Percentiles rank a stretch among this genome's conserved stretches.
Conservation (phyloP, 2,888 invertebrate species). For the Crioceris asparagi region DNA sequence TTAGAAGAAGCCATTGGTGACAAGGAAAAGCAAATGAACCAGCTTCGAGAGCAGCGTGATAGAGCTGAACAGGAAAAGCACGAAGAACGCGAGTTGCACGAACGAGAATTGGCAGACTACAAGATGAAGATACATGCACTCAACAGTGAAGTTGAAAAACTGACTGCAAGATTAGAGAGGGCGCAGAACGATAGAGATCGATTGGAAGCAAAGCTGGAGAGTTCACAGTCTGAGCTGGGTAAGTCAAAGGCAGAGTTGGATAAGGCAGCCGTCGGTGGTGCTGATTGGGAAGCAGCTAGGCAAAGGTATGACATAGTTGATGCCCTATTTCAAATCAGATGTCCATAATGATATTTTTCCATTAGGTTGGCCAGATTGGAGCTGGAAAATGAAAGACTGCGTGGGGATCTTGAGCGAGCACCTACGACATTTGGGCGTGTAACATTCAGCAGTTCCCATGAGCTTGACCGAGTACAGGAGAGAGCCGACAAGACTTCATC, state of each 20-base stretch:
- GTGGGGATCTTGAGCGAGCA: conserved; percentile 62
- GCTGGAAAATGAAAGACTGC: conserved; percentile 80
- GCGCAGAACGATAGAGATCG: conserved; percentile 86
- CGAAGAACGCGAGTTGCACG: conserved; percentile 88
- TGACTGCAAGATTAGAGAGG: conserved; percentile 76
- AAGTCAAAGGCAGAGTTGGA: conserved; percentile 91
- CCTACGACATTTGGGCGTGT: conserved; percentile 63
- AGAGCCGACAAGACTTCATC: conserved; percentile 76
- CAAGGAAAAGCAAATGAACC: conserved; percentile 95
- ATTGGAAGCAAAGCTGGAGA: conserved; percentile 81
- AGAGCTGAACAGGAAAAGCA: conserved; percentile 92
- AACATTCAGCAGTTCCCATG: conserved; percentile 58
- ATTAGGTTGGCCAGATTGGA: conserved; percentile 73
- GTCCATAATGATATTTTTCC: too few relatives aligned
- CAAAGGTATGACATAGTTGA: too few relatives aligned
- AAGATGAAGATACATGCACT: conserved; percentile 87
- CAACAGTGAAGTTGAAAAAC: conserved; percentile 85
- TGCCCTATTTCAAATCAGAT: too few relatives aligned
- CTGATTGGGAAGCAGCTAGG: conserved; percentile 79
- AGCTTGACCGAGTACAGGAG: conserved; percentile 72
- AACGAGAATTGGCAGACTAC: conserved; percentile 87
- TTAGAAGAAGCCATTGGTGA: conserved; percentile 93
- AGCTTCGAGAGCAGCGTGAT: conserved; percentile 87
- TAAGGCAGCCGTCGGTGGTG: conserved; percentile 79
- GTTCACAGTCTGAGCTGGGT: conserved; percentile 85